These are phyloP conservation scores for Proisotoma minuta DNA, from an alignment of 2,888 invertebrate species.

Conservation along the genomic window DNA sequence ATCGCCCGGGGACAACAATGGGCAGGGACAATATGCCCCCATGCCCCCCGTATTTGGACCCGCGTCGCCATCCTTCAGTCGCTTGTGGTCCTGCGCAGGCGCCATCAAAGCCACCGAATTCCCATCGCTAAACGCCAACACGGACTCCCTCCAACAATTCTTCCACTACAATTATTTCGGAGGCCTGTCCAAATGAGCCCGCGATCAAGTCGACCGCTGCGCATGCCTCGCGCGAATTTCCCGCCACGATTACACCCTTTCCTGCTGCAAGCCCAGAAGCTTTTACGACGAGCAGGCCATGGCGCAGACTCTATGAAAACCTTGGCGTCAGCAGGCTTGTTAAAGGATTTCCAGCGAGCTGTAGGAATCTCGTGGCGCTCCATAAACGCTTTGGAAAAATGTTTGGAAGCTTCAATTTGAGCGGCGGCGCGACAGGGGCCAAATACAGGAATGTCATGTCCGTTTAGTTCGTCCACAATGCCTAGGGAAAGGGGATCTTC, in stretches of 20 bases:
- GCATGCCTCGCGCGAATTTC: slow-evolving; percentile 72
- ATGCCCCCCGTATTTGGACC: slow-evolving; percentile 99
- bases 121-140: slow-evolving; percentile 83
- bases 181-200: slow-evolving; percentile 76
- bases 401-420: slow-evolving; percentile 83
- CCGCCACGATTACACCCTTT: slow-evolving; percentile 90
- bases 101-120: slow-evolving; percentile 74
- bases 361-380: slow-evolving; percentile 81
- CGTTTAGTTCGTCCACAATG: slow-evolving; percentile 67
- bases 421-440: slow-evolving; percentile 81
- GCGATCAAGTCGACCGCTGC: slow-evolving; percentile 76
- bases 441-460: slow-evolving; percentile 70
- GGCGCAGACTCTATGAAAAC: slow-evolving; percentile 72
- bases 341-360: slow-evolving; percentile 77
- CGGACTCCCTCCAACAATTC: slow-evolving; percentile 87
- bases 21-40: slow-evolving; percentile 94
- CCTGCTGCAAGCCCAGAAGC: slow-evolving; percentile 95
- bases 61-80: slow-evolving; percentile 76
- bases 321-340: slow-evolving; percentile 68
- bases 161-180: slow-evolving; percentile 80
- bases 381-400: slow-evolving; percentile 94
- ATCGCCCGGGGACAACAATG: slow-evolving; percentile 64
- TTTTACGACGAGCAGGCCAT: slow-evolving; percentile 88
- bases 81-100: slow-evolving; percentile 93
- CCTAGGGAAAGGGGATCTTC: slow-evolving; percentile 90